Evolutionary conservation across 2,113 vertebrate genomes (phyloP).

Genomic region (Rynchops niger): DNA sequence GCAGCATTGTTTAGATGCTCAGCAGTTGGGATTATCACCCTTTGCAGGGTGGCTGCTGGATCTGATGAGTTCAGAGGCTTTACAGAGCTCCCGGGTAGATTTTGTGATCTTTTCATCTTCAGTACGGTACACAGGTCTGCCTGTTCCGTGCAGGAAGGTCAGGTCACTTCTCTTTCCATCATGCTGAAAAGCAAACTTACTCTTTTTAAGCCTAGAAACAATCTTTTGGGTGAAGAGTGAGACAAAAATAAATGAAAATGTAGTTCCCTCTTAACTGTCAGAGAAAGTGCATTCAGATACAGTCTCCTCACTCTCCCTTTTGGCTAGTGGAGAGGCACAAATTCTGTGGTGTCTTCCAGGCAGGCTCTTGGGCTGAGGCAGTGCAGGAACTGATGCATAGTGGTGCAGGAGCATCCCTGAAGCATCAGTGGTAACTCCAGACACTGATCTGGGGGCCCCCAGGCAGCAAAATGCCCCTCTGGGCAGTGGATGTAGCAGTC

Average conservation of each 20-base stretch:
- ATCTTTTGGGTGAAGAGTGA: neutral
- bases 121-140: neutral
- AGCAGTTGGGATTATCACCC: neutral
- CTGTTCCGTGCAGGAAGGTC: neutral
- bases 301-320: neutral
- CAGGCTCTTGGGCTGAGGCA: neutral
- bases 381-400: neutral
- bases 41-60: neutral
- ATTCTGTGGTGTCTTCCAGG: neutral
- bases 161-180: constrained; percentile 59
- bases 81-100: neutral
- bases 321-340: neutral
- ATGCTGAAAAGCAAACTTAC: neutral
- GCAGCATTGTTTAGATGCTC: rapidly evolving
- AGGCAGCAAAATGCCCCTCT: neutral
- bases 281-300: neutral
- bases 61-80: neutral
- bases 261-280: neutral
- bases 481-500: neutral
- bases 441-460: neutral
- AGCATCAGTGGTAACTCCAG: neutral
- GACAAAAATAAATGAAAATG: neutral
- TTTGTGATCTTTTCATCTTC: neutral
- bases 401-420: neutral
- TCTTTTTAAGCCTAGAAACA: neutral